phyloP scores from a whole-genome alignment of 2,888 invertebrate species.

The Drosophila glabriapex region DNA sequence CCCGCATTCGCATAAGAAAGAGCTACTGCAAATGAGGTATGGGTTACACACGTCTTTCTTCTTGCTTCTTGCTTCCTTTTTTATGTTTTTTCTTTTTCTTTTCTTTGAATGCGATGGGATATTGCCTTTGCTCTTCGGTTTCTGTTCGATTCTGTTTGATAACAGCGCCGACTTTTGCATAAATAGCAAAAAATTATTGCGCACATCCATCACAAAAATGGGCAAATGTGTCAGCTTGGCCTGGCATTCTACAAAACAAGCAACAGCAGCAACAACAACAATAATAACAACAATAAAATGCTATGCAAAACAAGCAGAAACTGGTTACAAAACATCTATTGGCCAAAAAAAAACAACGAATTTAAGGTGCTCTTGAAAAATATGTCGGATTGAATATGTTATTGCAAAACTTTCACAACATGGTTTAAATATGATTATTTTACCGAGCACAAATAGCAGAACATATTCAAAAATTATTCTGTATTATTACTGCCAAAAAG shows the following conservation, averaged over 20 bases:
- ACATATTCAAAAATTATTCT: neutral
- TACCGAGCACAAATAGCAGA: neutral
- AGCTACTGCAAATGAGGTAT: slow-evolving; percentile 45
- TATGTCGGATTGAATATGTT: neutral
- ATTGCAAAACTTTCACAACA: neutral
- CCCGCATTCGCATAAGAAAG: slow-evolving; percentile 65
- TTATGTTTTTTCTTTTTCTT: neutral
- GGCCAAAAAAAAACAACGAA: slow-evolving; percentile 8
- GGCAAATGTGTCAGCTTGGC: slow-evolving; percentile 72
- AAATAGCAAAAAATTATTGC: slow-evolving; percentile 81
- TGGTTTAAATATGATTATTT: neutral
- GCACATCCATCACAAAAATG: slow-evolving; percentile 77
- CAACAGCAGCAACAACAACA: slow-evolving; percentile 25
- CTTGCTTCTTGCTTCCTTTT: neutral
- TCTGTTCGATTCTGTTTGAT: slow-evolving; percentile 35
- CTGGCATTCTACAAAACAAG: slow-evolving; percentile 33
- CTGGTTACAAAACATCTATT: slow-evolving; percentile 19
- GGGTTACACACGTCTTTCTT: slow-evolving; percentile 7
- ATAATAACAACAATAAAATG: slow-evolving; percentile 12
- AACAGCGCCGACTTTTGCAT: slow-evolving; percentile 73
- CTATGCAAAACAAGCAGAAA: slow-evolving; percentile 24
- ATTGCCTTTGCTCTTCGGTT: neutral
- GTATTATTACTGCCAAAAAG: neutral
- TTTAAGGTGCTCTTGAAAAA: slow-evolving; percentile 10
- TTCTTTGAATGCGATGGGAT: neutral